Conservation (phyloP, 2,888 invertebrate species). For the Steinernema carpocapsae region DNA sequence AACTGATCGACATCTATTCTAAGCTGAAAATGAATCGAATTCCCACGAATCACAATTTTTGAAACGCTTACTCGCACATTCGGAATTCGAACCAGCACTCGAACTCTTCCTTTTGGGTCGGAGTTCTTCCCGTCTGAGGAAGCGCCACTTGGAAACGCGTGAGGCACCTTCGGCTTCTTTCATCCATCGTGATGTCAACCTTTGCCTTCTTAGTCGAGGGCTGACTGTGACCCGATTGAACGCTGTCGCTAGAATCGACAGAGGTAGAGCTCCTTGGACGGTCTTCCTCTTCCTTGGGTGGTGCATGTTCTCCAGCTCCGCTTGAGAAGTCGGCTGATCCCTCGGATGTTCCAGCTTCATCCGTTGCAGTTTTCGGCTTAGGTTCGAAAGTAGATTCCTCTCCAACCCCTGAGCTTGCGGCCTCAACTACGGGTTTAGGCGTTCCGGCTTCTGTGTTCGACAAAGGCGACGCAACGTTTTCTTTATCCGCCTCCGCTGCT, state of each 20-base stretch:
- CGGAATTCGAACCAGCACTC: constrained; percentile 25
- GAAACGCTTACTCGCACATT: not conserved
- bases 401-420: not conserved
- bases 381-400: not conserved
- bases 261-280: not conserved
- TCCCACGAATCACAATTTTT: not conserved
- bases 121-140: not conserved
- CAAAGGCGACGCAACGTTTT: not conserved
- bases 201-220: constrained; percentile 15
- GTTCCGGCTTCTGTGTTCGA: not conserved
- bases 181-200: not conserved
- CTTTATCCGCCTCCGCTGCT: no score
- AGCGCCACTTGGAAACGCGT: constrained; percentile 10
- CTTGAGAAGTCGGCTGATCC: not conserved
- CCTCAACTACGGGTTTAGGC: not conserved
- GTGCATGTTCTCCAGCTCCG: not conserved
- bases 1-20: not conserved
- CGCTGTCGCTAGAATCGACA: not conserved
- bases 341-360: not conserved
- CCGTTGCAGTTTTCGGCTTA: not conserved
- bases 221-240: not conserved
- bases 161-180: not conserved
- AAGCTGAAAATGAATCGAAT: not conserved
- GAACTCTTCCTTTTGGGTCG: not conserved
- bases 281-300: not conserved